phyloP scores from a whole-genome alignment of 2,797 vertebrate species.

The Neosilurus mollespiculum region DNA sequence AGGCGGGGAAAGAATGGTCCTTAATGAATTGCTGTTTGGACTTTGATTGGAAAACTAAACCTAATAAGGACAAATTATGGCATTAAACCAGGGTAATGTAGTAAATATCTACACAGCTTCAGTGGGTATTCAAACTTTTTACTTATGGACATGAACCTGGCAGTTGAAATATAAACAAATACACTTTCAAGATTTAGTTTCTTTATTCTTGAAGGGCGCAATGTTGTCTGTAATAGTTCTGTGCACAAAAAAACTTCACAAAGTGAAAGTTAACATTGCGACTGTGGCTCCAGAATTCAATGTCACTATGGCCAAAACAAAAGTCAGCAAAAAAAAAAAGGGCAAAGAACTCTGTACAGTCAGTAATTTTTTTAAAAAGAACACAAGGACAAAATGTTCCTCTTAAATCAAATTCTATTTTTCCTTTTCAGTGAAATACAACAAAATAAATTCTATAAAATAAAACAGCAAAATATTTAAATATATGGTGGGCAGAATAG shows the following conservation, averaged over 20 bases:
- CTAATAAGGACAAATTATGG: neutral
- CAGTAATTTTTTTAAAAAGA: conserved; percentile 84
- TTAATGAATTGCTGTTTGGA: neutral
- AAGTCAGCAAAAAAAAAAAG: conserved; percentile 78
- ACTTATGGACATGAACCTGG: too few species aligned
- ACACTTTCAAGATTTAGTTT: conserved; percentile 87
- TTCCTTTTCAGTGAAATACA: conserved; percentile 91
- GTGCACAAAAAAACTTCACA: conserved; percentile 90
- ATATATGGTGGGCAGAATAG: conserved; percentile 99
- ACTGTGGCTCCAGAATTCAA: conserved; percentile 91
- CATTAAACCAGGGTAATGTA: rapidly evolving
- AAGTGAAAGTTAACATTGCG: conserved; percentile 88
- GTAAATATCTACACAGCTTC: neutral
- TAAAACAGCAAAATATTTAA: conserved; percentile 99
- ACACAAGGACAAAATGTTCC: conserved; percentile 98
- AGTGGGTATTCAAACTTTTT: too few species aligned
- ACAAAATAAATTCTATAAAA: conserved; percentile 99
- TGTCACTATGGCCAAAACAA: conserved; percentile 88
- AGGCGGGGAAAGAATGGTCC: too few species aligned
- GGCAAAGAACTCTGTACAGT: conserved; percentile 88
- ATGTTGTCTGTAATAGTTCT: conserved; percentile 84
- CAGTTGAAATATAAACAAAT: too few species aligned
- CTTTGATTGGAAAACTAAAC: neutral
- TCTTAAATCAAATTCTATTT: conserved; percentile 99
- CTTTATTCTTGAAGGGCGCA: conserved; percentile 94